Percentiles rank a stretch among this genome's conserved stretches.
Evolutionary conservation across 2,797 vertebrate genomes (phyloP).

Genomic region (Petrocephalus schoutedeni): DNA sequence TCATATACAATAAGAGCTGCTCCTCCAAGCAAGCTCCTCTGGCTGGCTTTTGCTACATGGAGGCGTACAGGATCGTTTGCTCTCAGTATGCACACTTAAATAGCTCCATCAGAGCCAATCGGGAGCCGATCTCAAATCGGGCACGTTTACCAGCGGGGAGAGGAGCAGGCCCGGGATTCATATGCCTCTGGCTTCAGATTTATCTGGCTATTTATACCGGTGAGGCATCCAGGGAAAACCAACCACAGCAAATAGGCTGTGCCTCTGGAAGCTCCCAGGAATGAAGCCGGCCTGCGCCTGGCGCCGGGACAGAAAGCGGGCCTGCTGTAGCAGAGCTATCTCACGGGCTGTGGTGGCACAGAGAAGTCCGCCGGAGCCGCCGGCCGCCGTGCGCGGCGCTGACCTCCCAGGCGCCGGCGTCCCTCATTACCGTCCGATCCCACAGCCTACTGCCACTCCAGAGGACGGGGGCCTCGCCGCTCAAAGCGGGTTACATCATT

Average conservation of each 20-base stretch:
- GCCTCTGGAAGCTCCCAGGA: neutral
- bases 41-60: neutral
- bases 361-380: neutral
- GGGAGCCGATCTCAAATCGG: neutral
- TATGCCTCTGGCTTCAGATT: neutral
- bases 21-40: neutral
- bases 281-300: neutral
- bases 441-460: neutral
- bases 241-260: neutral
- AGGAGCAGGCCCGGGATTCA: neutral
- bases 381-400: neutral
- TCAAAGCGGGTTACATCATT: slow-evolving; percentile 59
- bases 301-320: neutral
- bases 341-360: neutral
- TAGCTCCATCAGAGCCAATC: neutral
- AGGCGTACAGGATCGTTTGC: neutral
- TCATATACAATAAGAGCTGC: neutral
- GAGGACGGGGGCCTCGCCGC: slow-evolving; percentile 31
- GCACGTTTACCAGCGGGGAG: neutral
- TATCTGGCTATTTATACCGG: neutral
- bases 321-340: neutral
- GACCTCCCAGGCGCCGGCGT: neutral
- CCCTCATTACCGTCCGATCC: slow-evolving; percentile 2
- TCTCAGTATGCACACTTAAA: neutral
- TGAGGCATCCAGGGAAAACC: neutral